These are phyloP conservation scores for Otis tarda DNA, from an alignment of 2,113 vertebrate genomes.

Conservation along the genomic window DNA sequence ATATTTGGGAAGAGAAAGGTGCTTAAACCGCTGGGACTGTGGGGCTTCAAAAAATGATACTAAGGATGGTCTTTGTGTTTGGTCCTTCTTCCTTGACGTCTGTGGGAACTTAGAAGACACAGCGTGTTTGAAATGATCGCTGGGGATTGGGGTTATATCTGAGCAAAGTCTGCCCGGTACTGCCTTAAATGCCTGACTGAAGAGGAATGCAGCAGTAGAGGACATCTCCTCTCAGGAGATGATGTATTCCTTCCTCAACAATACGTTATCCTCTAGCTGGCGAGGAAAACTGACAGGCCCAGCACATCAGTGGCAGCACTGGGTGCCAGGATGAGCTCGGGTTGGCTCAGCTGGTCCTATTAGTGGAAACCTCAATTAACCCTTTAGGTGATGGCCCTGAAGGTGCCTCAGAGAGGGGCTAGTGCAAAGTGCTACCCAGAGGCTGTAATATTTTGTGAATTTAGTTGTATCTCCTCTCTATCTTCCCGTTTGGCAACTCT, in stretches of 20 bases:
- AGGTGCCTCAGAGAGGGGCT: not conserved
- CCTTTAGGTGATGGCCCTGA: not conserved
- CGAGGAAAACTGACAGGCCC: not conserved
- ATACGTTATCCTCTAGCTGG: not conserved
- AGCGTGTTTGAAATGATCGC: accelerated
- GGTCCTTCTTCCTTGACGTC: not conserved
- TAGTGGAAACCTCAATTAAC: not conserved
- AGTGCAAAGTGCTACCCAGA: not conserved
- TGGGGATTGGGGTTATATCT: not conserved
- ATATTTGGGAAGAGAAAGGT: not conserved
- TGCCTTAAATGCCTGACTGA: not conserved
- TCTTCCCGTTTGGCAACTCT: not conserved
- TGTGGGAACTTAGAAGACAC: not conserved
- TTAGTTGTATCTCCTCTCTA: not conserved
- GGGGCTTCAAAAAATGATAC: not conserved
- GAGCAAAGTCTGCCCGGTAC: not conserved
- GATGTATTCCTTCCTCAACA: not conserved
- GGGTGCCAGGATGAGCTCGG: not conserved
- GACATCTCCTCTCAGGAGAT: not conserved
- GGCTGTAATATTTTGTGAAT: not conserved
- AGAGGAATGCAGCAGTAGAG: accelerated
- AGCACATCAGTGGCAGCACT: not conserved
- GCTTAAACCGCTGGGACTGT: not conserved
- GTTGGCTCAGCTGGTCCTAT: not conserved
- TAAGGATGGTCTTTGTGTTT: not conserved